Evolutionary conservation across 2,113 vertebrate species (phyloP).

Genomic region (Bos indicus): DNA sequence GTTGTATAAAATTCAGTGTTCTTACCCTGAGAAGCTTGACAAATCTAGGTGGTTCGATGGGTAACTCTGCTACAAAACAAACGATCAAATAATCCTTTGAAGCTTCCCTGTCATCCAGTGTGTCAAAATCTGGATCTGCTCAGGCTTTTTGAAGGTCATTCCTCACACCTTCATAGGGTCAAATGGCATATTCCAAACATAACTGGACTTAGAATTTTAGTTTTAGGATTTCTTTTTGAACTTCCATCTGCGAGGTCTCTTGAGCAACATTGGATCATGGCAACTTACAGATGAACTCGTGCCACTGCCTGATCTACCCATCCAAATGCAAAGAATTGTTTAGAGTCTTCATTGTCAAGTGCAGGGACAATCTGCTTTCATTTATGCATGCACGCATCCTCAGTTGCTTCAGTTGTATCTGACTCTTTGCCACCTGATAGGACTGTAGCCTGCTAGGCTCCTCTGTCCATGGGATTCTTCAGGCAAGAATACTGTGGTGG

Average conservation of each 20-base stretch:
- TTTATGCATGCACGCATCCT: neutral
- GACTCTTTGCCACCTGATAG: neutral
- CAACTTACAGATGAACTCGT: neutral
- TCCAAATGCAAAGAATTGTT: neutral
- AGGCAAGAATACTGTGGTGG: neutral
- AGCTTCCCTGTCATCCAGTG: neutral
- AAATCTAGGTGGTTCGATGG: neutral
- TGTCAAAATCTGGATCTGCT: neutral
- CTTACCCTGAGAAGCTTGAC: neutral
- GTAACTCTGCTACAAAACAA: neutral
- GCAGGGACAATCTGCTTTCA: neutral
- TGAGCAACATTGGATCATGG: neutral
- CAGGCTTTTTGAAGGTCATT: neutral
- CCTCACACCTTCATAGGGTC: neutral
- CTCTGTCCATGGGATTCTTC: neutral
- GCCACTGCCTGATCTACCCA: neutral
- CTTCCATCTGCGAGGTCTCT: neutral
- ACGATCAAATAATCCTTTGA: neutral
- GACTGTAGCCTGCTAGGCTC: neutral
- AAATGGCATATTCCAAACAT: neutral
- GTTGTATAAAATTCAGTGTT: neutral
- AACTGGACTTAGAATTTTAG: neutral
- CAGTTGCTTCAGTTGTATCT: neutral
- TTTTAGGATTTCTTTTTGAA: neutral
- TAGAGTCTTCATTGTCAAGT: neutral